phyloP scores from a whole-genome alignment of 2,888 invertebrate genomes.

The Cerastis leucographa region DNA sequence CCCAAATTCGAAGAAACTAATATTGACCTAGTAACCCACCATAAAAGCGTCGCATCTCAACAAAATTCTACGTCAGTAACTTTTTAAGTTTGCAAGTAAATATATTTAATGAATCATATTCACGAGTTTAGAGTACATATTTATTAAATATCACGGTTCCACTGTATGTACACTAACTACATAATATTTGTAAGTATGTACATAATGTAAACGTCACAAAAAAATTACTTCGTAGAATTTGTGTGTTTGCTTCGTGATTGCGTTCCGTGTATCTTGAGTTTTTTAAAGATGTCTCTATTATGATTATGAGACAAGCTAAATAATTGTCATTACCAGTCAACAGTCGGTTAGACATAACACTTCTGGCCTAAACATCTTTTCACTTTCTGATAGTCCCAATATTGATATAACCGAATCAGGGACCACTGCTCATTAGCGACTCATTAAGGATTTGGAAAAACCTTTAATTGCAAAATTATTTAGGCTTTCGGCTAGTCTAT shows the following conservation, averaged over 20 bases:
- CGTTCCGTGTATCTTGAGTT: conserved; percentile 5
- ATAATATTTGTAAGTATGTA: conserved; percentile 25
- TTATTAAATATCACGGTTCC: conserved; percentile 44
- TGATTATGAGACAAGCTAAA: conserved; percentile 9
- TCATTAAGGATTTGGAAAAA: background rate
- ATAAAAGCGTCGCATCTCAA: conserved; percentile 6
- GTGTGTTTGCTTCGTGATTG: conserved; percentile 33
- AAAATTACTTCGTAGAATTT: conserved; percentile 46
- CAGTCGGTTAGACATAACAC: background rate
- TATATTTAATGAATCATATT: conserved; percentile 41
- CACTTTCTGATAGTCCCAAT: background rate
- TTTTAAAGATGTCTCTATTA: conserved; percentile 2
- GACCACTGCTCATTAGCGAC: too few relatives aligned
- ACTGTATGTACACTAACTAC: conserved; percentile 32
- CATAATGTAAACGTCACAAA: conserved; percentile 34
- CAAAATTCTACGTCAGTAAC: conserved; percentile 6
- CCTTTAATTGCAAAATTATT: background rate
- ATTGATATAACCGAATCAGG: background rate
- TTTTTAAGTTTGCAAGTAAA: conserved; percentile 5
- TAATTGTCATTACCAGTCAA: background rate
- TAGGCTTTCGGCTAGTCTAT: background rate
- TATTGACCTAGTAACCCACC: background rate
- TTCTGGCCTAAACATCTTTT: background rate
- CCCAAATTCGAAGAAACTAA: background rate
- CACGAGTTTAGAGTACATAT: conserved; percentile 37